These are phyloP conservation scores for Oryctolagus cuniculus DNA, from an alignment of 2,113 vertebrate genomes.

Conservation along the genomic window mOryCun1.1 NC_091453.1:87406501-87407000, in stretches of 20 bases:
- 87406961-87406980: slow-evolving; percentile 45
- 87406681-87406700: slow-evolving; percentile 20
- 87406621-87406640: slow-evolving; percentile 12
- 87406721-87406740: slow-evolving; percentile 63
- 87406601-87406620: slow-evolving; percentile 25
- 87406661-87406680: slow-evolving; percentile 28
- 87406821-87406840: slow-evolving; percentile 68
- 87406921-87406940: slow-evolving; percentile 62
- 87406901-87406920: slow-evolving; percentile 56
- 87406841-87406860: slow-evolving; percentile 69
- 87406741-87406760: not conserved
- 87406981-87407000: slow-evolving; percentile 68
- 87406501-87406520: slow-evolving; percentile 53
- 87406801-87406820: slow-evolving; percentile 20
- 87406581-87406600: slow-evolving; percentile 9
- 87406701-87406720: slow-evolving; percentile 27
- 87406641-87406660: not conserved
- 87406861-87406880: slow-evolving; percentile 57
- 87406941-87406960: slow-evolving; percentile 72
- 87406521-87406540: not conserved
- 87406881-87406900: slow-evolving; percentile 66
- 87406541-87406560: not conserved
- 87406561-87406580: slow-evolving; percentile 57
- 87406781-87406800: slow-evolving; percentile 19
- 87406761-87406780: not conserved